Evolutionary conservation across 2,113 vertebrate species (phyloP).

Genomic region (Mystacornis crossleyi): DNA sequence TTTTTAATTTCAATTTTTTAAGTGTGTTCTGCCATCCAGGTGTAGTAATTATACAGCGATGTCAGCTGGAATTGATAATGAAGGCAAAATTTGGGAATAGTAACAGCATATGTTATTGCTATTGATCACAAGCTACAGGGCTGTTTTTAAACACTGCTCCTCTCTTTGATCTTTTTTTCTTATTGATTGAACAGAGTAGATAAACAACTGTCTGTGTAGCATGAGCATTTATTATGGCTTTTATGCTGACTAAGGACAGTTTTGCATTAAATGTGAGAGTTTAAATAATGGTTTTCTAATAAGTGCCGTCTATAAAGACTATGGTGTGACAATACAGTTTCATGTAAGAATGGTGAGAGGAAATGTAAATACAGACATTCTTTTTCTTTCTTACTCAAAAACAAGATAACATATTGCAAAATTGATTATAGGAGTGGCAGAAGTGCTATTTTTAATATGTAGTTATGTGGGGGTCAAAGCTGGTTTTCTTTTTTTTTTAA

Average conservation of each 20-base stretch:
- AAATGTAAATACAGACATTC: background rate
- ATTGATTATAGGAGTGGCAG: background rate
- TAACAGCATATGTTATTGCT: background rate
- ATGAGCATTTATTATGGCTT: background rate
- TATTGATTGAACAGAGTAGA: background rate
- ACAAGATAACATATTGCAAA: background rate
- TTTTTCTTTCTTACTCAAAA: background rate
- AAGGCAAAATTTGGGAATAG: slow-evolving; percentile 7
- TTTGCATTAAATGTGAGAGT: background rate
- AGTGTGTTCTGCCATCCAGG: background rate
- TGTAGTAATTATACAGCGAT: background rate
- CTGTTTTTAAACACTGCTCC: background rate
- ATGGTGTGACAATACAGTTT: background rate
- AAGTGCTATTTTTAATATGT: background rate
- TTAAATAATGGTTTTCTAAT: background rate
- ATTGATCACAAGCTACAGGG: background rate
- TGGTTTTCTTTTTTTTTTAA: background rate
- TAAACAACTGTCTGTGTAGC: background rate
- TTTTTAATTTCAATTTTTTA: background rate
- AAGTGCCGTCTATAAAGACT: background rate
- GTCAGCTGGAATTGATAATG: background rate
- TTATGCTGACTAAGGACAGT: slow-evolving; percentile 3
- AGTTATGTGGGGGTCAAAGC: background rate
- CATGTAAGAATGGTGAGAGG: background rate
- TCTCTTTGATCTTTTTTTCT: slow-evolving; percentile 10